Percentiles rank a stretch among this genome's conserved stretches.
Evolutionary conservation across 2,797 vertebrate species (phyloP).

Genomic region (Brotogeris chrysoptera): DNA sequence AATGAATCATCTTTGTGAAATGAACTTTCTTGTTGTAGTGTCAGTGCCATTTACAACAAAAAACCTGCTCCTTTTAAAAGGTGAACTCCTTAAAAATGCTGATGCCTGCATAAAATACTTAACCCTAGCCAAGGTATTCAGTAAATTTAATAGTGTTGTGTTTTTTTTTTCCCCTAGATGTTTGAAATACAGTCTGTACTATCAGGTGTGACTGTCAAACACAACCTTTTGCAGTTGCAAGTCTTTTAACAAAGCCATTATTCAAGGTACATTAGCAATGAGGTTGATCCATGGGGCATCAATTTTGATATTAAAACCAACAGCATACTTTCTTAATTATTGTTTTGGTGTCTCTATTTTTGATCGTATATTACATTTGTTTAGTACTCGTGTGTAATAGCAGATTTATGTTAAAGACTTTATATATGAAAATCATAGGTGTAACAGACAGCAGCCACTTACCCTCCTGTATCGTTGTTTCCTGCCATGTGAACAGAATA

Average conservation of each 20-base stretch:
- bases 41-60: conserved; percentile 84
- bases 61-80: conserved; percentile 80
- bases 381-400: background rate
- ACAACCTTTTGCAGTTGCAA: conserved; percentile 25
- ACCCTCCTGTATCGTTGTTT: background rate
- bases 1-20: conserved; percentile 91
- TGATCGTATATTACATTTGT: background rate
- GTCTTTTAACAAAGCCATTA: conserved; percentile 56
- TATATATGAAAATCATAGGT: background rate
- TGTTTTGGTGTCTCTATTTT: background rate
- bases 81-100: conserved; percentile 78
- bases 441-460: background rate
- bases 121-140: conserved; percentile 65
- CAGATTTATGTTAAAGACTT: background rate
- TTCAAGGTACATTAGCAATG: conserved; percentile 40
- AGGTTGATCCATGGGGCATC: background rate
- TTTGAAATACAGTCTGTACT: conserved; percentile 35
- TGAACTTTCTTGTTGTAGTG: conserved; percentile 88
- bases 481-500: background rate
- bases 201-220: background rate
- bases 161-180: background rate
- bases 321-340: background rate
- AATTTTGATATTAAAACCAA: background rate
- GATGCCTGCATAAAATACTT: conserved; percentile 73
- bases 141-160: conserved; percentile 2